Base-by-base conservation (phyloP, 2,888 invertebrate genomes). In the Teleiodes luculella region DNA sequence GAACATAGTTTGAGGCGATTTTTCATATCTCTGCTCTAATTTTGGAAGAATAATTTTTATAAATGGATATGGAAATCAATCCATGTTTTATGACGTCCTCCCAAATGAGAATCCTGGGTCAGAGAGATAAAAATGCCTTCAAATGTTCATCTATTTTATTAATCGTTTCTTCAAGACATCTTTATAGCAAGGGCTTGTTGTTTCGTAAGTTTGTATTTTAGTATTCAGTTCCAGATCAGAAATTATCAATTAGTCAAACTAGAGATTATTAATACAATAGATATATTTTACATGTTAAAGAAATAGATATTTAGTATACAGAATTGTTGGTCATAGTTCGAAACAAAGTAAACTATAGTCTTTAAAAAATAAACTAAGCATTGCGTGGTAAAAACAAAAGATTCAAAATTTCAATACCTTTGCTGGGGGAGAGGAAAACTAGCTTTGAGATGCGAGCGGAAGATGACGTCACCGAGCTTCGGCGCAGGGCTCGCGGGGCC, bases 361-460 rank as follows among this genome's bases (percentile, higher is more conserved):
- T 8, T 14, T 39, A 16, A 8, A 37, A 41, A 24, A 43, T 24
- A 43, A 43, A 43, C 43, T 43, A 43, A 43, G 43, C 43, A 24
- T 43, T 43, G 43, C 24, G 24, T 43, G 43, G 18, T 43, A 43
- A 43, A 43, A 43, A 43, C 43, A 43, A 43, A 43, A 43, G 14
- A n/a, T 46, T 46, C 46, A 46, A 46, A 31, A 30, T 46, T 46
- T 46, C 46, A 46, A 46, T 46, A 49, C 24, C 24, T 14, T 36
- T 10, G 49, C 49, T 49, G 49, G 49, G n/a, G 49, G 49, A 49
- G 49, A 49, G 49, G 49, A 49, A 49, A 49, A 48, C 48, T 37
- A 48, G 16, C n/a, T 48, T 43, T 11, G 10, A 49, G 24, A 49
- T 20, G 28, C 16, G 47, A 47, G 47, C 47, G 47, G 35, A 31